These are phyloP conservation scores for Glyphotaelius pellucidus DNA, from an alignment of 2,888 invertebrate genomes.

Conservation along the genomic window DNA sequence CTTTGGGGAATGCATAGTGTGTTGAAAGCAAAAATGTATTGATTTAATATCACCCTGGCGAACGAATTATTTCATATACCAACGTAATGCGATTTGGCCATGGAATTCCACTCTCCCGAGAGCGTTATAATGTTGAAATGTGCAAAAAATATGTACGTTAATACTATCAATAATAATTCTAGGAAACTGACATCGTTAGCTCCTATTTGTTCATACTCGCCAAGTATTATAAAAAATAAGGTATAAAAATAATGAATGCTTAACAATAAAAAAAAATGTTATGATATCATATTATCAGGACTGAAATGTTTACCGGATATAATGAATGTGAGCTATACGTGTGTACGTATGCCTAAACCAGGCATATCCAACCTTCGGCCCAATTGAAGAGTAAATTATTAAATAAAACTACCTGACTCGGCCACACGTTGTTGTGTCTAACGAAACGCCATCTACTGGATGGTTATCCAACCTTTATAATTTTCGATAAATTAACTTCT, in stretches of 20 bases:
- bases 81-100: conserved; percentile 3
- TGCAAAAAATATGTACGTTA: not conserved
- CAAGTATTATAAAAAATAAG: not conserved
- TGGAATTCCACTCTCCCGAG: conserved; percentile 25
- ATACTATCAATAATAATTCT: conserved; percentile 3
- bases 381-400: no score
- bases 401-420: no score
- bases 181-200: not conserved
- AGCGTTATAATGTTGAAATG: not conserved
- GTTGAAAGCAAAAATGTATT: not conserved
- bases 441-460: no score
- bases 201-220: not conserved
- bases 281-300: not conserved
- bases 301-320: not conserved
- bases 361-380: no score
- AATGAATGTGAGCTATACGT: not conserved
- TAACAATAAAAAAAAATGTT: not conserved
- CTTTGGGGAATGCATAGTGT: no score
- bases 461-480: no score
- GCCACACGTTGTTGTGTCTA: no score
- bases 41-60: not conserved
- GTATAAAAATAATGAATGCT: not conserved
- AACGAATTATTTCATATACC: not conserved
- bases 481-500: no score
- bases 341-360: no score